Percentiles rank a stretch among this genome's conserved stretches.
phyloP scores from a whole-genome alignment of 37 sponge, comb jelly and placozoan genomes.

The Halichondria panicea region DNA sequence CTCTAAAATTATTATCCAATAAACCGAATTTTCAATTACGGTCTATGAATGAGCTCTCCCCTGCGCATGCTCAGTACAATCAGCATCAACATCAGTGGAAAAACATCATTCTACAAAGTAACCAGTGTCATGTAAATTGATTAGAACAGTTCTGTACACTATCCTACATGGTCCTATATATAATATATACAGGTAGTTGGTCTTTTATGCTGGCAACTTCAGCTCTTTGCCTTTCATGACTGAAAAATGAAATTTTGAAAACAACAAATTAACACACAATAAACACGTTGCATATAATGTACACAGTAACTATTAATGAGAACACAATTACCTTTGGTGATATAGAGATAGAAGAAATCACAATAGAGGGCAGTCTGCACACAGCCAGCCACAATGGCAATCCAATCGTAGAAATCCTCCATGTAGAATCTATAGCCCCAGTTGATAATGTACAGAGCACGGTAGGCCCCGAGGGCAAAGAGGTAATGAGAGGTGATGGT shows the following conservation, averaged over 20 bases:
- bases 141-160: too few relatives aligned
- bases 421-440: conserved; percentile 96
- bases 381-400: conserved; percentile 94
- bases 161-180: too few relatives aligned
- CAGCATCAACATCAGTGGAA: too few relatives aligned
- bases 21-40: too few relatives aligned
- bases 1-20: too few relatives aligned
- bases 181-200: too few relatives aligned
- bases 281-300: background rate
- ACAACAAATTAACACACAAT: background rate
- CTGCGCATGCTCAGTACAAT: too few relatives aligned
- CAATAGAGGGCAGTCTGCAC: conserved; percentile 98
- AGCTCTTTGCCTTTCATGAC: conserved; percentile 88
- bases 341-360: conserved; percentile 99
- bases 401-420: conserved; percentile 94
- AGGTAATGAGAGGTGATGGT: conserved; percentile 99
- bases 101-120: too few relatives aligned
- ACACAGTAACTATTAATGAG: background rate
- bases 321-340: conserved; percentile 89
- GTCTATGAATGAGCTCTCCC: too few relatives aligned
- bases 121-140: too few relatives aligned
- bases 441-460: conserved; percentile 94
- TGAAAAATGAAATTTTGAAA: conserved; percentile 20
- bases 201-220: conserved; percentile 84
- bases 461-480: conserved; percentile 95